Conservation (phyloP, 2,797 vertebrate species). For the Anguilla marmorata region DNA sequence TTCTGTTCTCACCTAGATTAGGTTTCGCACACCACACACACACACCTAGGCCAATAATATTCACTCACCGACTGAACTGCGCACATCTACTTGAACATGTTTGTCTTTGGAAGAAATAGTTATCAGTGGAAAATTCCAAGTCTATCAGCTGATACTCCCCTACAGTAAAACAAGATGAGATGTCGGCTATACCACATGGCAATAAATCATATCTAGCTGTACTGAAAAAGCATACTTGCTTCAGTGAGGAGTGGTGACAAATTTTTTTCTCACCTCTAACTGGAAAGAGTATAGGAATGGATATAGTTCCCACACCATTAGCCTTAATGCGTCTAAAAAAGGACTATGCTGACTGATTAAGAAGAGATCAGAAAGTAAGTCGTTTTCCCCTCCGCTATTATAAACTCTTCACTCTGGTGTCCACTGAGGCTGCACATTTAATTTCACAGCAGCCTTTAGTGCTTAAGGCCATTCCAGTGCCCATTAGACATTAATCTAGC, state of each 20-base stretch:
- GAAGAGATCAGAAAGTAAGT: slow-evolving; percentile 10
- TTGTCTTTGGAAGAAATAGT: not conserved
- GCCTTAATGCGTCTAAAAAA: slow-evolving; percentile 16
- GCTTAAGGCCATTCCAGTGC: slow-evolving; percentile 18
- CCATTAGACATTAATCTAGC: slow-evolving; percentile 26
- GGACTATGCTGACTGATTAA: not conserved
- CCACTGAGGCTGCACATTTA: slow-evolving; percentile 26
- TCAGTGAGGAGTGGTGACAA: not conserved
- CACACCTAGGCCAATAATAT: slow-evolving; percentile 7
- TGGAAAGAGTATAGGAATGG: not conserved
- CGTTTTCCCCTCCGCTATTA: slow-evolving; percentile 3
- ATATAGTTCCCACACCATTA: slow-evolving; percentile 10
- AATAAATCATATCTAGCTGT: not conserved
- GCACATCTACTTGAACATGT: not conserved
- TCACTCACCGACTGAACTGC: not conserved
- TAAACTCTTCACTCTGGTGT: slow-evolving; percentile 10
- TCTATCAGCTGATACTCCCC: not conserved
- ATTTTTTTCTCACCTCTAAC: not conserved
- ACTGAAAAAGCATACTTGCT: not conserved
- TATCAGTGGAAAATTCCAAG: not conserved
- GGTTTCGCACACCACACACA: slow-evolving; percentile 17
- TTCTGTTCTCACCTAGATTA: slow-evolving; percentile 28
- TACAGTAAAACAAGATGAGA: not conserved
- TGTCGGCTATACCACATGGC: not conserved
- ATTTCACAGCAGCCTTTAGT: slow-evolving; percentile 20